phyloP scores from a whole-genome alignment of 1,140 invertebrate species.

The Sitophilus oryzae region DNA sequence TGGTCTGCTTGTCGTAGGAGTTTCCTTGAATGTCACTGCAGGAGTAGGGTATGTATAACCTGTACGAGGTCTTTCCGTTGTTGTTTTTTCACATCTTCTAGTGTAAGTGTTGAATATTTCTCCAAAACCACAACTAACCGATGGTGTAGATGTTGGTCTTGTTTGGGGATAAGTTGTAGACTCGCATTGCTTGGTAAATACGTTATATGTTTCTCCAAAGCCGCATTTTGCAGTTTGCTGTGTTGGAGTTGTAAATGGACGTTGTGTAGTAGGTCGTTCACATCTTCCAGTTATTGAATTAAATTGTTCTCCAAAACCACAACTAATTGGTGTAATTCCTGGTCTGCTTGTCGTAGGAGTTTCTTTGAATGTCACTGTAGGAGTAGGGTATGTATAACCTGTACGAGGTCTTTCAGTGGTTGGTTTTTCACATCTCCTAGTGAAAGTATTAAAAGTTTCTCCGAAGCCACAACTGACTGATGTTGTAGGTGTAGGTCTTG shows the following conservation, averaged over 20 bases:
- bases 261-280: neutral
- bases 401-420: neutral
- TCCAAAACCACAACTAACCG: neutral
- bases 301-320: neutral
- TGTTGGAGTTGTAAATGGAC: neutral
- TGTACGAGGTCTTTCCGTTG: neutral
- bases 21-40: neutral
- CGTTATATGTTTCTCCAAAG: neutral
- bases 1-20: neutral
- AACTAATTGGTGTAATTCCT: no score
- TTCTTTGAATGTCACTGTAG: no score
- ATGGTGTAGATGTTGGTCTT: neutral
- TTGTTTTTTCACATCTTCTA: neutral
- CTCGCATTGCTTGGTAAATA: neutral
- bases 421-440: neutral
- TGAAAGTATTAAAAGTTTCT: neutral
- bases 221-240: neutral
- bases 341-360: neutral
- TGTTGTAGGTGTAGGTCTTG: neutral
- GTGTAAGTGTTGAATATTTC: neutral
- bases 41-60: neutral
- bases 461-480: slow-evolving; percentile 7
- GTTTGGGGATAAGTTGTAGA: neutral
- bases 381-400: no score
- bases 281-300: neutral